Conservation (phyloP, 2,113 vertebrate species). For the Tenrec ecaudatus region DNA sequence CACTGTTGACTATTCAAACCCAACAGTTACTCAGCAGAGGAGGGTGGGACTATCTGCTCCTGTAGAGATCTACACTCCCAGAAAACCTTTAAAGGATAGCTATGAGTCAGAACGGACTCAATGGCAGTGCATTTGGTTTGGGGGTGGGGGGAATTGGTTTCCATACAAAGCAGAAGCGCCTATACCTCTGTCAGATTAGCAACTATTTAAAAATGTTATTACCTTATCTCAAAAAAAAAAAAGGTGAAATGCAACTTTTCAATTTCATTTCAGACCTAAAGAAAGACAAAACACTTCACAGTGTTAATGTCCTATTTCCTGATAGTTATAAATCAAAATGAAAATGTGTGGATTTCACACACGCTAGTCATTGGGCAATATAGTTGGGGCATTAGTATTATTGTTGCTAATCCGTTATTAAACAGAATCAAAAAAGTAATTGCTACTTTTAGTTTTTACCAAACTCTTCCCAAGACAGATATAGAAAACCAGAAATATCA, state of each 20-base stretch:
- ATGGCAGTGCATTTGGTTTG: too few species aligned
- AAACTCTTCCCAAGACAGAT: slow-evolving; percentile 41
- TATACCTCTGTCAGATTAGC: not conserved
- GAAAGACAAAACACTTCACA: not conserved
- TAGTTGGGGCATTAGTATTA: not conserved
- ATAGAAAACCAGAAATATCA: slow-evolving; percentile 30
- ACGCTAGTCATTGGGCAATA: not conserved
- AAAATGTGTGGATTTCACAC: not conserved
- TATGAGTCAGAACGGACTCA: too few species aligned
- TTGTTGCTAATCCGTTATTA: not conserved
- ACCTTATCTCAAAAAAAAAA: not conserved
- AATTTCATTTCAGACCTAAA: slow-evolving; percentile 34
- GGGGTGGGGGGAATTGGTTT: too few species aligned
- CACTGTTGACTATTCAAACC: too few species aligned
- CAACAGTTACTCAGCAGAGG: too few species aligned
- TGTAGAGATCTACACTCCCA: too few species aligned
- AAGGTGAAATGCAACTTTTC: slow-evolving; percentile 3
- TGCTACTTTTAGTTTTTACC: slow-evolving; percentile 31
- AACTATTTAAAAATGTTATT: slow-evolving; percentile 1
- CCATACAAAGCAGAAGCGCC: not conserved
- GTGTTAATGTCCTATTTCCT: not conserved
- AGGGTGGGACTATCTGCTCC: too few species aligned
- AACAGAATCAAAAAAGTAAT: not conserved
- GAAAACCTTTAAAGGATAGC: too few species aligned
- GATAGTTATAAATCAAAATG: not conserved